phyloP scores from a whole-genome alignment of 2,888 invertebrate species.

The Calameuta idolon region DNA sequence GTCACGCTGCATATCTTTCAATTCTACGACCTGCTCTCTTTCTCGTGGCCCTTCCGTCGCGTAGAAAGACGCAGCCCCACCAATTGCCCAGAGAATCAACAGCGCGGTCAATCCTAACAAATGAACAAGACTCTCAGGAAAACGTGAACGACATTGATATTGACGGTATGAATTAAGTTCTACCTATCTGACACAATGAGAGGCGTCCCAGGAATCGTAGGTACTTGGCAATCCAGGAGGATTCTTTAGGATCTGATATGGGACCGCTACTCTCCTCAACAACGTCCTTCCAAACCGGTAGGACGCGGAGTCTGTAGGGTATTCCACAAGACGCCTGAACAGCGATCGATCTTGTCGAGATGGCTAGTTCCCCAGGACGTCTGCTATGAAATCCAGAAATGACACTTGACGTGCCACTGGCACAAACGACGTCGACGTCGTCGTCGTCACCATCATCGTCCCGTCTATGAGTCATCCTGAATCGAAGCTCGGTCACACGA shows the following conservation, averaged over 20 bases:
- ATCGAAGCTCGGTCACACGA: constrained; percentile 48
- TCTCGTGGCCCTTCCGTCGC: constrained; percentile 77
- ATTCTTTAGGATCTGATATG: constrained; percentile 38
- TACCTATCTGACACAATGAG: constrained; percentile 60
- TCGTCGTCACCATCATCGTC: constrained; percentile 32
- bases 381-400: not conserved
- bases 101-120: constrained; percentile 70
- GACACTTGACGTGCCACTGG: constrained; percentile 1
- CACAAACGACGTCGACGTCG: constrained; percentile 44
- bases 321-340: constrained; percentile 68
- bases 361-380: constrained; percentile 7
- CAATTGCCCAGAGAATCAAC: constrained; percentile 73
- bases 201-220: constrained; percentile 58
- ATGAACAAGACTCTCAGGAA: not conserved
- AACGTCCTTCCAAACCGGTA: constrained; percentile 66
- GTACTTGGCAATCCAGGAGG: constrained; percentile 48
- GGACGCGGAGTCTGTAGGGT: constrained; percentile 71
- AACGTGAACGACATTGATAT: not conserved
- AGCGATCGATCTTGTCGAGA: constrained; percentile 47
- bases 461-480: constrained; percentile 53
- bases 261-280: constrained; percentile 40
- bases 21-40: constrained; percentile 69
- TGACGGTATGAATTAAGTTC: constrained; percentile 12
- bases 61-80: constrained; percentile 75
- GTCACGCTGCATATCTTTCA: constrained; percentile 73